Evolutionary conservation across 2,797 vertebrate genomes (phyloP).

Genomic region (Rallus crepitans): DNA sequence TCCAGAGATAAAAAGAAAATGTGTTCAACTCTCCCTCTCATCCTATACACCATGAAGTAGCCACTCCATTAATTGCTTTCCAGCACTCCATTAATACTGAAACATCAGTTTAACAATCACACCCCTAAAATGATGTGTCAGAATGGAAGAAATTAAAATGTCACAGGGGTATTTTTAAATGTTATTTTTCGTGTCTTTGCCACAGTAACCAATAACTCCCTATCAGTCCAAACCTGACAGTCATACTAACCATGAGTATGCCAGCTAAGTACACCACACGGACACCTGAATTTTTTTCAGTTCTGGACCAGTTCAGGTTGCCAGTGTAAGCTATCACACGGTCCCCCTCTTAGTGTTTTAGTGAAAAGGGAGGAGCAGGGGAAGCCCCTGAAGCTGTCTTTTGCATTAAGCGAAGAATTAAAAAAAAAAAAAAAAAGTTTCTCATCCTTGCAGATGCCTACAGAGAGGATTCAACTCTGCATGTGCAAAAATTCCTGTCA

Average conservation of each 20-base stretch:
- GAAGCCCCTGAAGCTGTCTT: neutral
- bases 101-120: neutral
- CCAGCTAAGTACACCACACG: neutral
- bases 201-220: neutral
- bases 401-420: neutral
- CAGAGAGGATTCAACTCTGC: neutral
- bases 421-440: neutral
- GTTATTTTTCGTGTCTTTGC: neutral
- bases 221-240: neutral
- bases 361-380: rapidly evolving
- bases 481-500: neutral
- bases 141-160: neutral
- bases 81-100: neutral
- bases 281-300: neutral
- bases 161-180: neutral
- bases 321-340: rapidly evolving
- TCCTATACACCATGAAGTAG: neutral
- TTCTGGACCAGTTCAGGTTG: neutral
- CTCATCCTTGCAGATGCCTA: neutral
- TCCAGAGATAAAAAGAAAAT: constrained; percentile 14
- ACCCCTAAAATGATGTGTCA: neutral
- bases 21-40: neutral
- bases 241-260: neutral
- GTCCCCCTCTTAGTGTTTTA: neutral
- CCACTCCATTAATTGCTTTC: neutral